phyloP scores from a whole-genome alignment of 2,888 invertebrate genomes.

The Acrobasis suavella region DNA sequence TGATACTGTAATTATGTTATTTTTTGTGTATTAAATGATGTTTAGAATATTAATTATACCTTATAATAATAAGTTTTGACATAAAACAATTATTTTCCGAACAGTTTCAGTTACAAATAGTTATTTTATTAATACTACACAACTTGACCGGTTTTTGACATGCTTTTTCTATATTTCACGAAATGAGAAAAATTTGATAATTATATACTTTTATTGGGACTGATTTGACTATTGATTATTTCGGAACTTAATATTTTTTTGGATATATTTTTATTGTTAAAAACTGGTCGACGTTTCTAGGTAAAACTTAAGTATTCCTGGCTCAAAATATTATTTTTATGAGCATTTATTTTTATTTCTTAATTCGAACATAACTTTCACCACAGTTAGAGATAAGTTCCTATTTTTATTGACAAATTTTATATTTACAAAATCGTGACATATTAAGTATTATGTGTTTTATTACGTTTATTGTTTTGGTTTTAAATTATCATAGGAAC shows the following conservation, averaged over 20 bases:
- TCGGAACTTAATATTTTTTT: not conserved
- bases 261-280: not conserved
- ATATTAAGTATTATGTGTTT: not conserved
- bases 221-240: not conserved
- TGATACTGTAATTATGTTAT: too few relatives aligned
- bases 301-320: not conserved
- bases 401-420: not conserved
- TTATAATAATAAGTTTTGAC: not conserved
- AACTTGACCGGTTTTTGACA: constrained; percentile 22
- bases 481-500: not conserved
- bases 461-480: not conserved
- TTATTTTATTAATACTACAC: constrained; percentile 4
- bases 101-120: not conserved
- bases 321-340: not conserved
- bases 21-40: too few relatives aligned
- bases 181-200: not conserved
- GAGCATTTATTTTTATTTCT: not conserved
- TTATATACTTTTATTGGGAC: not conserved
- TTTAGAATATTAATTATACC: too few relatives aligned
- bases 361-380: not conserved
- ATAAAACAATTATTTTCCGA: not conserved
- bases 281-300: constrained; percentile 2
- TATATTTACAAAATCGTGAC: not conserved
- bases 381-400: not conserved
- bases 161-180: constrained; percentile 5